phyloP scores from a whole-genome alignment of 2,113 vertebrate genomes.

The Mirounga angustirostris region DNA sequence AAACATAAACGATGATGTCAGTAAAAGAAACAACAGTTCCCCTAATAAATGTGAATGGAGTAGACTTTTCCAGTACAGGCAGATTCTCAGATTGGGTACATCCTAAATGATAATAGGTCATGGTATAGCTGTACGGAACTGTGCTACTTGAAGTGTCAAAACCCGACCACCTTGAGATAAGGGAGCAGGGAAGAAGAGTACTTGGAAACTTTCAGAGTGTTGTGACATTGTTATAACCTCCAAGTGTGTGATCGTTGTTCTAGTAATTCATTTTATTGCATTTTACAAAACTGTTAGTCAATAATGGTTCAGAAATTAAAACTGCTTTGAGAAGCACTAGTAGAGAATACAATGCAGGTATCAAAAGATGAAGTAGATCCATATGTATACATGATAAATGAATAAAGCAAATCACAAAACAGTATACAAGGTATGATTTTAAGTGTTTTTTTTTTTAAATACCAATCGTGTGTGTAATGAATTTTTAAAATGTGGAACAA shows the following conservation, averaged over 20 bases:
- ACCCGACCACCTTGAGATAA: background rate
- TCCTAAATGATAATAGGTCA: background rate
- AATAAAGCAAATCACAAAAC: background rate
- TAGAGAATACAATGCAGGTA: background rate
- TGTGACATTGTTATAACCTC: background rate
- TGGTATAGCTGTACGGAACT: background rate
- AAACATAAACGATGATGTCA: background rate
- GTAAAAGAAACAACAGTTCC: background rate
- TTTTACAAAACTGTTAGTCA: background rate
- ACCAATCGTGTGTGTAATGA: background rate
- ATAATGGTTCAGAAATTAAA: background rate
- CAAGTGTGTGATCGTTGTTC: background rate
- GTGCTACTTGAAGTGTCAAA: background rate
- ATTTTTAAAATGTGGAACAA: background rate
- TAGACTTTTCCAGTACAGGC: background rate
- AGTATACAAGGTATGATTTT: background rate
- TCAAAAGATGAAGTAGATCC: background rate
- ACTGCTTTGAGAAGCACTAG: background rate
- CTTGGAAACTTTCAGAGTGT: background rate
- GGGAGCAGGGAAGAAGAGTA: background rate
- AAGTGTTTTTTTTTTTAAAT: background rate
- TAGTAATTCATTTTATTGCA: background rate
- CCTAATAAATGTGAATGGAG: background rate
- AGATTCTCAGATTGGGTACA: background rate
- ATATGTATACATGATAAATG: background rate